phyloP scores from a whole-genome alignment of 2,888 invertebrate genomes.

The Epistrophella euchroma region DNA sequence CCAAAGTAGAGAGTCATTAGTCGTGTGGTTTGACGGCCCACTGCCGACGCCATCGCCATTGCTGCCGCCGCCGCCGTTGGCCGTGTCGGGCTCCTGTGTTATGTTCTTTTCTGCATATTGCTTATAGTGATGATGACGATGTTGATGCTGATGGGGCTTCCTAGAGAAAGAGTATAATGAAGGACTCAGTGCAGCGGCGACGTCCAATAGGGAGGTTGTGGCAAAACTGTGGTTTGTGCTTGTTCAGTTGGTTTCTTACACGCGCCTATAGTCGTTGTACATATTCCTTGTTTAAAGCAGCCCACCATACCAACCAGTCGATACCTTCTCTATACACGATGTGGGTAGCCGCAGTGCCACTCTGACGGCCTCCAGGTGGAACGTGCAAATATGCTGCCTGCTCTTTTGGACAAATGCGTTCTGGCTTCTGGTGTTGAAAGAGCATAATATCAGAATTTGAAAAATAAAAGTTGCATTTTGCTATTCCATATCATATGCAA shows the following conservation, averaged over 20 bases:
- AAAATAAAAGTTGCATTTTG: constrained; percentile 43
- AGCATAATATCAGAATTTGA: constrained; percentile 42
- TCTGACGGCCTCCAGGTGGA: constrained; percentile 59
- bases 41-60: not conserved
- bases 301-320: constrained; percentile 27
- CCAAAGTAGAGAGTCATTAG: constrained; percentile 63
- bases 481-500: constrained; percentile 6
- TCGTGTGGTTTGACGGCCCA: constrained; percentile 55
- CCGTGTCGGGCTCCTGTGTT: constrained; percentile 28
- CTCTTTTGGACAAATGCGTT: constrained; percentile 52
- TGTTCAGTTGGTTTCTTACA: constrained; percentile 39
- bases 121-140: not conserved
- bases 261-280: not conserved
- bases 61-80: not conserved
- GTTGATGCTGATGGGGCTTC: constrained; percentile 30
- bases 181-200: constrained; percentile 26
- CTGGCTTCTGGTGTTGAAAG: constrained; percentile 62
- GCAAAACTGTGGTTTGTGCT: constrained; percentile 52
- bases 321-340: constrained; percentile 12
- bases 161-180: not conserved
- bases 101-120: constrained; percentile 26
- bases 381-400: constrained; percentile 64
- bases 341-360: constrained; percentile 56
- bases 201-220: constrained; percentile 26
- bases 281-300: constrained; percentile 6